Evolutionary conservation across 2,888 invertebrate species (phyloP).

Genomic region (Anticlea derivata): DNA sequence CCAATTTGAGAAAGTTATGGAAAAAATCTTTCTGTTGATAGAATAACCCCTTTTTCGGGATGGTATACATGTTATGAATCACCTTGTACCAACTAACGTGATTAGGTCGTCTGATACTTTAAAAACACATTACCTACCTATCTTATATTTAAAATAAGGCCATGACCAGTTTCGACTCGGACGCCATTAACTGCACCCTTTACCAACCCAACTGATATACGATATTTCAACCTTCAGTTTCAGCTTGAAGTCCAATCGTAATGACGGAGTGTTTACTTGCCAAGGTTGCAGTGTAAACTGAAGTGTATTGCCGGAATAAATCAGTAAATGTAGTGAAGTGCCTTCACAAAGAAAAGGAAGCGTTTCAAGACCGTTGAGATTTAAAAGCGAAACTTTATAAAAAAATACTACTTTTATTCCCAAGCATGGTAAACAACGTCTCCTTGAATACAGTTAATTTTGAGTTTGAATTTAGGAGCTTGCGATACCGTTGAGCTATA

Average conservation of each 20-base stretch:
- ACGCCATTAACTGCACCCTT: constrained; percentile 25
- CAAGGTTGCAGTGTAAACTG: constrained; percentile 53
- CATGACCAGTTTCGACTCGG: constrained; percentile 10
- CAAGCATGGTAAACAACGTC: no score
- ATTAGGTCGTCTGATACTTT: no score
- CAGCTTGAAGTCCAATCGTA: constrained; percentile 44
- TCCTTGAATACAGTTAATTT: no score
- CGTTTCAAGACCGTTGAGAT: not conserved
- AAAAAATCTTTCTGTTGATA: no score
- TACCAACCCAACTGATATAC: constrained; percentile 17
- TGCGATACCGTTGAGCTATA: no score
- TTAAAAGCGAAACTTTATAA: not conserved
- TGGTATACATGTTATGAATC: no score
- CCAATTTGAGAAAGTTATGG: no score
- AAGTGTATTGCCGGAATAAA: constrained; percentile 17
- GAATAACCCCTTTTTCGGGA: no score
- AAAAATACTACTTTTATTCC: no score
- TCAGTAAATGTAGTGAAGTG: constrained; percentile 3
- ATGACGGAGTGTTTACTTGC: constrained; percentile 49
- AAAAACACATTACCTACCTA: constrained; percentile 1
- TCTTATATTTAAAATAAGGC: constrained; percentile 7
- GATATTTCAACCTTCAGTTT: constrained; percentile 38
- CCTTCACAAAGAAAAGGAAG: constrained; percentile 6
- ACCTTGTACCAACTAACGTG: no score
- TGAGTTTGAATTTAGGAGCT: no score